Base-by-base conservation (phyloP, 2,888 invertebrate genomes). In the Caenorhabditis virilis region DNA sequence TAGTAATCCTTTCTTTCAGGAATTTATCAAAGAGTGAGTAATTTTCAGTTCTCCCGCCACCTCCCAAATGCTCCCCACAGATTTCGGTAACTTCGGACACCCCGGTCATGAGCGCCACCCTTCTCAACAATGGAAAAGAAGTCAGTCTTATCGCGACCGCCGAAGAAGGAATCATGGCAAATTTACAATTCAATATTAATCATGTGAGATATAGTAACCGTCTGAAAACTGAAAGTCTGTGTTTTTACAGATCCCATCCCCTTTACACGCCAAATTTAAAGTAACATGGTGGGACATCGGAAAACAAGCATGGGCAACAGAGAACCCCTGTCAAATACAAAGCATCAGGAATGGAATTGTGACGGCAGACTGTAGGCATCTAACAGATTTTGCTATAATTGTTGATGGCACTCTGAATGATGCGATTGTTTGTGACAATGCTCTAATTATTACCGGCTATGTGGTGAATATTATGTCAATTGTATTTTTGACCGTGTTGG, bases 311-410 rank as follows among this genome's bases (percentile, higher is more conserved):
- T 75, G 74, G 74, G 47, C 68, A 2, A 36, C 33, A 0, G 20
- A 54, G 5, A 51, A 69, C 25, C 49, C 50, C n/a, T 75, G 74
- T 36, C 55, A 16, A 23, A 48, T 67, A 27, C 48, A 27, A 23
- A 42, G 22, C 9, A 47, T 27, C 7, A 46, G 52, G n/a, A 57
- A 64, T 41, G 67, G 64, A 2, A 50, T 68, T 13, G 52, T 73
- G 9, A 53, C 27, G 0, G 76, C 75, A 11, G 42, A 58, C 3
- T 78, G 78, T 46, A 47, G 38, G 11, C 78, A 78, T 57, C 56
- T 78, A 16, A 78, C 78, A 1, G 78, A 78, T 47, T 78, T 78
- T 41, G 70, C 78, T 1, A 57, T 75, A 13, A 56, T 75, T 16
- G 69, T 75, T 2, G 63, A 52, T 25, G 67, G 68, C 1, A 49